Percentiles rank a stretch among this genome's conserved stretches.
phyloP scores from a whole-genome alignment of 2,797 vertebrate genomes.

The Thunnus albacares region DNA sequence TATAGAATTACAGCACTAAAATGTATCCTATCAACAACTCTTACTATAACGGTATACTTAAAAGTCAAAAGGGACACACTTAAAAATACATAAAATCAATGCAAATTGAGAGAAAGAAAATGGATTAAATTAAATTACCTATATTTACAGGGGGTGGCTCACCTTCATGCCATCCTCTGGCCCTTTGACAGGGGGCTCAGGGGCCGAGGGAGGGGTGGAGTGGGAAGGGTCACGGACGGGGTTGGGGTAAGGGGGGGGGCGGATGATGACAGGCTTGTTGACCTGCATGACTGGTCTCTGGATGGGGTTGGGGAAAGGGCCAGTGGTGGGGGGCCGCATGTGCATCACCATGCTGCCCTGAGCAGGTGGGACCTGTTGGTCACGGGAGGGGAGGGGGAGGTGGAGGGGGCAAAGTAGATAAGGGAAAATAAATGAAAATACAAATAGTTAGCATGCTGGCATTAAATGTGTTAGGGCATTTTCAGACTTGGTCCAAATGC shows the following conservation, averaged over 20 bases:
- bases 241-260: constrained; percentile 85
- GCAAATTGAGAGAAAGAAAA: constrained; percentile 66
- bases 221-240: constrained; percentile 83
- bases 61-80: constrained; percentile 25
- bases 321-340: constrained; percentile 87
- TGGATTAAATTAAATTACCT: constrained; percentile 86
- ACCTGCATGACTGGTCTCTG: constrained; percentile 90
- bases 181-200: constrained; percentile 83
- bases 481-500: constrained; percentile 15
- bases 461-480: background rate
- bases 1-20: background rate
- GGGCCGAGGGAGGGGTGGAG: constrained; percentile 82
- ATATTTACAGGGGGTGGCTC: constrained; percentile 90
- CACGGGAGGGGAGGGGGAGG: background rate
- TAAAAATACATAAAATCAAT: constrained; percentile 19
- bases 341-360: constrained; percentile 91
- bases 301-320: constrained; percentile 89
- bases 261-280: constrained; percentile 88
- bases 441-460: constrained; percentile 35
- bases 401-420: background rate
- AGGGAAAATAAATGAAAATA: constrained; percentile 40
- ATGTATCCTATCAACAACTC: background rate
- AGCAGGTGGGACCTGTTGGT: constrained; percentile 79
- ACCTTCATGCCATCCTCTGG: constrained; percentile 91
- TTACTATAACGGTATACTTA: background rate